phyloP scores from a whole-genome alignment of 2,113 vertebrate species.

The Muntiacus reevesi region DNA sequence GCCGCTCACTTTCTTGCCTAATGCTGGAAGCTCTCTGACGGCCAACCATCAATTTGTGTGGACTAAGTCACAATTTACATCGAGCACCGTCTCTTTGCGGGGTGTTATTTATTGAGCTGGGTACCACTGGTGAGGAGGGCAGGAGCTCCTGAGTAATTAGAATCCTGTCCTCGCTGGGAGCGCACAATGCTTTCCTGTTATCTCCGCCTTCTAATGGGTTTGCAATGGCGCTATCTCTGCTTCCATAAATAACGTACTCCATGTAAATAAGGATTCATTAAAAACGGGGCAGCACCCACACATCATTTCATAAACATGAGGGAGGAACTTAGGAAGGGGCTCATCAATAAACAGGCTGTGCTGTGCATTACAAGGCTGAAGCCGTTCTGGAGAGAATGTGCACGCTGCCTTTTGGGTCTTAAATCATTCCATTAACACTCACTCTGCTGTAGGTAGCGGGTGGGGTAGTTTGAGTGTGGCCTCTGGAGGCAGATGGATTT shows the following conservation, averaged over 20 bases:
- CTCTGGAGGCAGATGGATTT: background rate
- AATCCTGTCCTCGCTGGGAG: background rate
- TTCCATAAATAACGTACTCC: constrained; percentile 42
- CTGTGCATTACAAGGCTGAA: background rate
- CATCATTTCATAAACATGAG: constrained; percentile 30
- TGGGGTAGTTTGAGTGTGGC: rapidly evolving
- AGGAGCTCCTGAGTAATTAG: constrained; percentile 1
- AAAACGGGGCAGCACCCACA: background rate
- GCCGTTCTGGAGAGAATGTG: rapidly evolving
- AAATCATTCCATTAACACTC: rapidly evolving
- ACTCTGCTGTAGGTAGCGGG: rapidly evolving
- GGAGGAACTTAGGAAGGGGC: background rate
- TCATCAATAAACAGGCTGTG: background rate
- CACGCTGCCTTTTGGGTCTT: rapidly evolving
- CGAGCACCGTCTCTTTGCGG: constrained; percentile 29
- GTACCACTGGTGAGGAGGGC: background rate
- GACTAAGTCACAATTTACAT: constrained; percentile 58
- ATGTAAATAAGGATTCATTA: constrained; percentile 44
- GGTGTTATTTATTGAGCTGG: constrained; percentile 39
- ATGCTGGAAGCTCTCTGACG: constrained; percentile 61
- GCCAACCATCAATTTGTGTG: constrained; percentile 61
- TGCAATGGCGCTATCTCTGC: background rate
- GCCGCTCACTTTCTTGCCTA: constrained; percentile 74
- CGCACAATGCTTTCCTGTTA: background rate
- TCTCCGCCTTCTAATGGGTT: constrained; percentile 21